Evolutionary conservation across 2,888 invertebrate species (phyloP).

Genomic region (Caenorhabditis macrosperma): DNA sequence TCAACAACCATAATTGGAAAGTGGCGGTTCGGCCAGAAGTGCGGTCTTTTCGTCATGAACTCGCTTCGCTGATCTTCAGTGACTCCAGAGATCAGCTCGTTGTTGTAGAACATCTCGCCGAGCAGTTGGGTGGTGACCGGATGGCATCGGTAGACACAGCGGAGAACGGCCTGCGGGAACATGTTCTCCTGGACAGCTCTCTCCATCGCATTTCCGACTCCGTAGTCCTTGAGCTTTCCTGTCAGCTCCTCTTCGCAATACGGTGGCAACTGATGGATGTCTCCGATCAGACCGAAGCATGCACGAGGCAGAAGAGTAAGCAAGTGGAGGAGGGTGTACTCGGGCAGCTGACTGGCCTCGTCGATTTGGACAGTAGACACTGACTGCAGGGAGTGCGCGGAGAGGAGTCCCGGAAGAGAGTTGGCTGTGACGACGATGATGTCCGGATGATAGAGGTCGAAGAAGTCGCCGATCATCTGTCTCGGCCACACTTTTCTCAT

Average conservation of each 20-base stretch:
- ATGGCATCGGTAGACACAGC: slow-evolving; percentile 17
- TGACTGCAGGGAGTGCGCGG: not conserved
- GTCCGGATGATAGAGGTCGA: slow-evolving; percentile 2
- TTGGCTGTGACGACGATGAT: slow-evolving; percentile 24
- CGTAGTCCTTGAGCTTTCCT: slow-evolving; percentile 29
- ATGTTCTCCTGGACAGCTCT: not conserved
- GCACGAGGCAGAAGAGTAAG: not conserved
- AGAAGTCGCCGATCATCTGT: not conserved
- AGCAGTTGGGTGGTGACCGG: slow-evolving; percentile 18
- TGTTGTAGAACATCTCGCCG: slow-evolving; percentile 20
- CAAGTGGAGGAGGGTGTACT: slow-evolving; percentile 3
- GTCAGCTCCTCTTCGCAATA: slow-evolving; percentile 25
- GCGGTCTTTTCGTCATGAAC: slow-evolving; percentile 9
- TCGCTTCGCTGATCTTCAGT: not conserved
- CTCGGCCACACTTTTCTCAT: not conserved
- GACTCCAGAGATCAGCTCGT: slow-evolving; percentile 6
- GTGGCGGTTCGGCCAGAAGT: slow-evolving; percentile 16
- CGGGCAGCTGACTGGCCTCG: slow-evolving; percentile 23
- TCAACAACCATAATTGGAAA: slow-evolving; percentile 24
- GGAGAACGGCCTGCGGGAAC: slow-evolving; percentile 19
- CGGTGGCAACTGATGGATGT: slow-evolving; percentile 28
- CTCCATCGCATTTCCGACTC: slow-evolving; percentile 28
- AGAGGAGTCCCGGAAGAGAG: not conserved
- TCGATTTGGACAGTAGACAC: slow-evolving; percentile 15
- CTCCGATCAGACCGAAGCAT: slow-evolving; percentile 18